Conservation (phyloP, 1,140 invertebrate species). For the Sipha flava region DNA sequence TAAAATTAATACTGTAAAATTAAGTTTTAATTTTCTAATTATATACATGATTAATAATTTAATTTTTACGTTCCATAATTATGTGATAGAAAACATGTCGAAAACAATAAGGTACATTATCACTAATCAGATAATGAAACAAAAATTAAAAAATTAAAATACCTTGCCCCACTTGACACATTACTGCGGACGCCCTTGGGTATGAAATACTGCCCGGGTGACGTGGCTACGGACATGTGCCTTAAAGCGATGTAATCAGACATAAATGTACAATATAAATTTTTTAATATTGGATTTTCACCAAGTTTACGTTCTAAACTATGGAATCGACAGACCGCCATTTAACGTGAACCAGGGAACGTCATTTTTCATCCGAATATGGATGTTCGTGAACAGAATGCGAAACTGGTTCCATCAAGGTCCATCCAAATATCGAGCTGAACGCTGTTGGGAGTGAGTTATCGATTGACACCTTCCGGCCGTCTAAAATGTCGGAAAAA, state of each 20-base stretch:
- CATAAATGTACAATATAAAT: slow-evolving; percentile 39
- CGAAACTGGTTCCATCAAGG: neutral
- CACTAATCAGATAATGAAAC: too few species aligned
- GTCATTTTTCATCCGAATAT: neutral
- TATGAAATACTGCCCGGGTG: slow-evolving; percentile 31
- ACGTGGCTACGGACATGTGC: slow-evolving; percentile 35
- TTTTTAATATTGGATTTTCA: neutral
- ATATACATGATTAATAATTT: too few species aligned
- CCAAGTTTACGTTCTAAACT: neutral
- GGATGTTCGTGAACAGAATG: neutral
- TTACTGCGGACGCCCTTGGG: too few species aligned
- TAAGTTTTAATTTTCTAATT: too few species aligned
- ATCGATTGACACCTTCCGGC: neutral
- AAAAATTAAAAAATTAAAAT: too few species aligned
- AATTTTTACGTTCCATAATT: too few species aligned
- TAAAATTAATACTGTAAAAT: too few species aligned
- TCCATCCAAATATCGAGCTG: neutral
- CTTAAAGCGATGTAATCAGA: slow-evolving; percentile 38
- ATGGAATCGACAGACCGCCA: neutral
- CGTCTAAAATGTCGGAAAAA: neutral
- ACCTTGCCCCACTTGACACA: too few species aligned
- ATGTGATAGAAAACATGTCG: too few species aligned
- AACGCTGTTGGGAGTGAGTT: neutral
- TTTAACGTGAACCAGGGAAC: neutral
- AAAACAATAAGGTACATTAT: too few species aligned